phyloP scores from a whole-genome alignment of 35 echinoderm and acorn worm genomes.

The Eucidaris tribuloides region DNA sequence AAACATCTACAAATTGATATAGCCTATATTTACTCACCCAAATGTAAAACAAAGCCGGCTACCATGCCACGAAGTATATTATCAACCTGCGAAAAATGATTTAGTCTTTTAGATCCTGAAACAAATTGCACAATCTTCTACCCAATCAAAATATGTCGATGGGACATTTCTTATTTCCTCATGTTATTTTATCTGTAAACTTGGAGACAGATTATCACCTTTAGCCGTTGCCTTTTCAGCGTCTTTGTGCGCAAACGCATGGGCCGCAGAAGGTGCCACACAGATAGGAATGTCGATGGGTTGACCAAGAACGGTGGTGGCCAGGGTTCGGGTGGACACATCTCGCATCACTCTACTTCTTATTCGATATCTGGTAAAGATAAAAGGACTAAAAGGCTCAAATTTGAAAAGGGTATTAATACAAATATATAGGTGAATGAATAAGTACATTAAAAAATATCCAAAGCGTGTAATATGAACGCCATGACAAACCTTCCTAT shows the following conservation, averaged over 20 bases:
- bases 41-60: too few relatives aligned
- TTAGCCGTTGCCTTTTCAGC: slow-evolving; percentile 34
- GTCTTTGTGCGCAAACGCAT: slow-evolving; percentile 20
- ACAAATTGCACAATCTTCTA: too few relatives aligned
- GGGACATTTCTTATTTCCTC: too few relatives aligned
- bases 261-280: slow-evolving; percentile 49
- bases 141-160: too few relatives aligned
- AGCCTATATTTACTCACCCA: too few relatives aligned
- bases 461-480: neutral
- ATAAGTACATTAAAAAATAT: neutral
- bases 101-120: too few relatives aligned
- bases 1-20: too few relatives aligned
- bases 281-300: slow-evolving; percentile 56
- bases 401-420: neutral
- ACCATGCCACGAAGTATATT: too few relatives aligned
- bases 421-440: neutral
- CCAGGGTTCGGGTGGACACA: slow-evolving; percentile 24
- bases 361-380: slow-evolving; percentile 27
- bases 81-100: too few relatives aligned
- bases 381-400: neutral
- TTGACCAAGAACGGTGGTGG: slow-evolving; percentile 48
- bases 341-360: slow-evolving; percentile 35
- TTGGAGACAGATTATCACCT: too few relatives aligned
- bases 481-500: neutral
- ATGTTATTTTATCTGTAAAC: too few relatives aligned